Conservation (phyloP, 2,797 vertebrate species). For the Anomalospiza imberbis region DNA sequence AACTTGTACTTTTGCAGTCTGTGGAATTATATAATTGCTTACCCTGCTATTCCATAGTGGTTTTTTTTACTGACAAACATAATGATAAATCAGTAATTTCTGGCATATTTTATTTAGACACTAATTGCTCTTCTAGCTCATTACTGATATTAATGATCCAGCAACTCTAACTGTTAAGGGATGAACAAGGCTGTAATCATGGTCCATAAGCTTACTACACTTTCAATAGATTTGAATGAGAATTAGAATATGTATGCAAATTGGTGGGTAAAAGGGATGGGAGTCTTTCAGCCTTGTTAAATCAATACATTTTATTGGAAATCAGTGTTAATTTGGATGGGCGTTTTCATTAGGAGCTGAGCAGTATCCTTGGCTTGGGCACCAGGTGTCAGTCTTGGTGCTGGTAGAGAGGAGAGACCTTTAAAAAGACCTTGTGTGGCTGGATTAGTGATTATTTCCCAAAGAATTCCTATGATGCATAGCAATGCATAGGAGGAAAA, state of each 20-base stretch:
- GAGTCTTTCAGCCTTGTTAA: conserved; percentile 30
- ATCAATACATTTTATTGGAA: conserved; percentile 52
- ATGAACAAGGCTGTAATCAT: conserved; percentile 63
- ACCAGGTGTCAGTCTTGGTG: conserved; percentile 62
- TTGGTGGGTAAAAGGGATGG: not conserved
- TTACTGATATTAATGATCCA: conserved; percentile 74
- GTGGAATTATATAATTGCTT: not conserved
- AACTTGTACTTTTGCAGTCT: not conserved
- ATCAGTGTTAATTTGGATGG: not conserved
- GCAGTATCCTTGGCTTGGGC: not conserved
- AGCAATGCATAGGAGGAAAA: not conserved
- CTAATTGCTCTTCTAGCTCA: conserved; percentile 69
- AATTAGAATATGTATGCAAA: conserved; percentile 55
- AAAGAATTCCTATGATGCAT: not conserved
- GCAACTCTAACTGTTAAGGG: conserved; percentile 60
- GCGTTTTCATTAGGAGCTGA: not conserved
- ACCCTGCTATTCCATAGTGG: not conserved
- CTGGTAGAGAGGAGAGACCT: not conserved
- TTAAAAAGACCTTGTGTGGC: not conserved
- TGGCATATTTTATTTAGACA: conserved; percentile 52
- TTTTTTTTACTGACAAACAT: conserved; percentile 40
- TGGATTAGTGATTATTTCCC: not conserved
- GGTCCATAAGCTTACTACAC: conserved; percentile 33
- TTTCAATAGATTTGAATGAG: conserved; percentile 64
- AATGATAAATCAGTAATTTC: conserved; percentile 45